Conservation (phyloP, 2,797 vertebrate genomes). For the Sciaenops ocellatus region DNA sequence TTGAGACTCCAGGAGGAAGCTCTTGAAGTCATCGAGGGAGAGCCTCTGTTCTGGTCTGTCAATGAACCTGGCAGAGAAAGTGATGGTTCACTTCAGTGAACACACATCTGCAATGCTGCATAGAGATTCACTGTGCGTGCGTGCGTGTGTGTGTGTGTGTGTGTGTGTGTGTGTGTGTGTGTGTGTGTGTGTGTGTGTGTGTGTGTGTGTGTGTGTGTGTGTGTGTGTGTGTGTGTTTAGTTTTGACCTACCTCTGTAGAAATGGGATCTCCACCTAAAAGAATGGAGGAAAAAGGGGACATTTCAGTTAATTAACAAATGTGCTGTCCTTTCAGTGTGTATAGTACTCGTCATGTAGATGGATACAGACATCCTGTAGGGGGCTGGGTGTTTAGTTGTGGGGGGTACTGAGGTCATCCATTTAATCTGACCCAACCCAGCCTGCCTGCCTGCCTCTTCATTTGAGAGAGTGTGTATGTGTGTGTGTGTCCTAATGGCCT, state of each 20-base stretch:
- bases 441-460: slow-evolving; percentile 52
- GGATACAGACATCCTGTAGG: slow-evolving; percentile 48
- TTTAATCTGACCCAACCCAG: slow-evolving; percentile 70
- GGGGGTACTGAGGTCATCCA: slow-evolving; percentile 76
- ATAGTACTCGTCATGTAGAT: slow-evolving; percentile 16
- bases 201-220: neutral
- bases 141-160: neutral
- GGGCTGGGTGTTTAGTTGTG: slow-evolving; percentile 33
- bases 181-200: neutral
- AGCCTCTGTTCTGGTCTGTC: slow-evolving; percentile 91
- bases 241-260: slow-evolving; percentile 87
- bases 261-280: slow-evolving; percentile 92
- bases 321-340: slow-evolving; percentile 17
- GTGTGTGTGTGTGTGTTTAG: neutral
- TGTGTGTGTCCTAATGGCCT: slow-evolving; percentile 80
- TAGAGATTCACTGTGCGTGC: neutral
- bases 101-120: slow-evolving; percentile 5
- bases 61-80: slow-evolving; percentile 81
- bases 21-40: slow-evolving; percentile 92
- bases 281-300: slow-evolving; percentile 32
- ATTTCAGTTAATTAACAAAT: slow-evolving; percentile 47
- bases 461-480: slow-evolving; percentile 29
- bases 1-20: slow-evolving; percentile 93
- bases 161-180: too few relatives aligned
- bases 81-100: slow-evolving; percentile 32